Evolutionary conservation across 1,140 invertebrate genomes (phyloP).

Genomic region (Hylaeus volcanicus): DNA sequence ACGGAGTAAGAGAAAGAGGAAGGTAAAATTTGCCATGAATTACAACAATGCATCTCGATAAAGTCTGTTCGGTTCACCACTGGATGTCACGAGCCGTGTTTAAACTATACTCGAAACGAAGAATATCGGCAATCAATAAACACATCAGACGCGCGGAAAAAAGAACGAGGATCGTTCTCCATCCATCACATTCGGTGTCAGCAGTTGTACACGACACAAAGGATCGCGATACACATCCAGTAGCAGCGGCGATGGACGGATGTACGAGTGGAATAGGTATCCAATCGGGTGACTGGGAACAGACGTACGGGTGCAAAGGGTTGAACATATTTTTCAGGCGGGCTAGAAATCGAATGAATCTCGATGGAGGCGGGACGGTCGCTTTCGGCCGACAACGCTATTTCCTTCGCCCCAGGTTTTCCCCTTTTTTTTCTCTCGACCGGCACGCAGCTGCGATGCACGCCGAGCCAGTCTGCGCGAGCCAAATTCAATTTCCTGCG

Average conservation of each 20-base stretch:
- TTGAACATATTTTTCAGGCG: conserved; percentile 34
- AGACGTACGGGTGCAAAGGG: conserved; percentile 28
- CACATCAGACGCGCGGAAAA: neutral
- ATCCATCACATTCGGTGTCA: conserved; percentile 24
- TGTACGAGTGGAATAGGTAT: conserved; percentile 14
- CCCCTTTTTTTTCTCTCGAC: conserved; percentile 10
- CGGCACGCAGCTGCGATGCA: conserved; percentile 39
- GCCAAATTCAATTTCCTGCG: conserved; percentile 64
- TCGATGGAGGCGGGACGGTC: conserved; percentile 29
- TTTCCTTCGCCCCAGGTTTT: conserved; percentile 28
- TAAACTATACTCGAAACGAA: no score
- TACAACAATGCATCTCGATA: no score
- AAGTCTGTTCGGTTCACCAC: no score
- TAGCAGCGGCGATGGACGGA: neutral
- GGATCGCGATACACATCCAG: neutral
- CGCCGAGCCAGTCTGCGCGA: conserved; percentile 45
- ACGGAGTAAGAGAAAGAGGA: no score
- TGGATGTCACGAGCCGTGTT: no score
- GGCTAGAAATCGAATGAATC: conserved; percentile 46
- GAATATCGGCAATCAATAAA: neutral
- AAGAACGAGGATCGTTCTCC: neutral
- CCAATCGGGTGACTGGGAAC: conserved; percentile 7
- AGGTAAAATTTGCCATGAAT: no score
- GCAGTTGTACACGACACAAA: neutral
- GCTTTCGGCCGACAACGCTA: conserved; percentile 34